phyloP scores from a whole-genome alignment of 35 echinoderm and acorn worm species.

The Diadema setosum region DNA sequence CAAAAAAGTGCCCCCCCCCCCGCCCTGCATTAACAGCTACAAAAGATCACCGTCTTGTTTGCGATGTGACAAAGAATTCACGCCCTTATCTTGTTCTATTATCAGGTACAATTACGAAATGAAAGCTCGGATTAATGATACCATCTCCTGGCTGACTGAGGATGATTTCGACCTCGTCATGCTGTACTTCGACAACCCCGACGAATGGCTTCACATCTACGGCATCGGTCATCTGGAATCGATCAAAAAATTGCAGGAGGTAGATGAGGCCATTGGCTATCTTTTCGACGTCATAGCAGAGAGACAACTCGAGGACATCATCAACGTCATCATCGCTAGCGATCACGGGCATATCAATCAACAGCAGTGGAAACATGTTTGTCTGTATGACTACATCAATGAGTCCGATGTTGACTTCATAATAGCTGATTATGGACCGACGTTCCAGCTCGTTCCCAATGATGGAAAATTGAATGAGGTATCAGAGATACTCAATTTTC shows the following conservation, averaged over 20 bases:
- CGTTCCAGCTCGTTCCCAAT: constrained; percentile 52
- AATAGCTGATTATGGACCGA: constrained; percentile 48
- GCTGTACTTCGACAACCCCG: constrained; percentile 56
- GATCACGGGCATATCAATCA: constrained; percentile 42
- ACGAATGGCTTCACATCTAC: constrained; percentile 53
- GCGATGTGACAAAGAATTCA: no score
- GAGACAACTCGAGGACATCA: constrained; percentile 27
- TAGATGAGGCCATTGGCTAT: constrained; percentile 53
- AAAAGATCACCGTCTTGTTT: no score
- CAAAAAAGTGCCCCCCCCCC: no score
- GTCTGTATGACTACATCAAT: constrained; percentile 61
- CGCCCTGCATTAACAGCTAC: no score
- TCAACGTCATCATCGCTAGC: constrained; percentile 54
- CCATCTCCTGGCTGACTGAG: constrained; percentile 62
- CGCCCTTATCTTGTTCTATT: no score
- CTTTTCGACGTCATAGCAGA: constrained; percentile 47
- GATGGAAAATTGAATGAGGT: constrained; percentile 71
- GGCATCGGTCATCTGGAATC: constrained; percentile 45
- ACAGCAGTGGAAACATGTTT: not conserved
- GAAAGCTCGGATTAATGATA: constrained; percentile 5
- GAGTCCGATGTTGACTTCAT: constrained; percentile 53
- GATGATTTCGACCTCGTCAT: constrained; percentile 75
- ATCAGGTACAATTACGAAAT: no score
- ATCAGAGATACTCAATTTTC: not conserved
- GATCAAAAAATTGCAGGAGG: not conserved